Evolutionary conservation across 2,113 vertebrate genomes (phyloP).

Genomic region (Lipotes vexillifer): DNA sequence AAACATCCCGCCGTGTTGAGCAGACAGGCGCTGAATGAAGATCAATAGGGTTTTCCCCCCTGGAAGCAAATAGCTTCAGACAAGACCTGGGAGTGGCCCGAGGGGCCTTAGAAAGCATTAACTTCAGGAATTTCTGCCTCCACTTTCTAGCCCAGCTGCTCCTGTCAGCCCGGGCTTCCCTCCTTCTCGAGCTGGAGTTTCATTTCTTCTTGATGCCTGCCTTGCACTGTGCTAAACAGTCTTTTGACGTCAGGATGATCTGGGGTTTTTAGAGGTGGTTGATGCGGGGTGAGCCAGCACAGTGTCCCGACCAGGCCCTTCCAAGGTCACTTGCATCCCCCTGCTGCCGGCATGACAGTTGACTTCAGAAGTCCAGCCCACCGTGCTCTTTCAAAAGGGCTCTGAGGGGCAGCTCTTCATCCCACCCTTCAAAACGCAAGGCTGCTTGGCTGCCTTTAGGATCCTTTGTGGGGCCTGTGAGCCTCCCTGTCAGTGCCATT

Average conservation of each 20-base stretch:
- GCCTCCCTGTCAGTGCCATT: background rate
- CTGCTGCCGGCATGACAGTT: background rate
- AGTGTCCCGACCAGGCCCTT: background rate
- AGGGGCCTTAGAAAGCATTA: constrained; percentile 66
- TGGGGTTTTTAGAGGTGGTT: constrained; percentile 15
- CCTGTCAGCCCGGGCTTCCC: background rate
- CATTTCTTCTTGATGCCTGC: constrained; percentile 29
- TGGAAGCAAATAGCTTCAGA: constrained; percentile 82
- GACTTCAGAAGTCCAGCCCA: background rate
- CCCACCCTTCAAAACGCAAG: background rate
- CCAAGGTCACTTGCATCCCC: constrained; percentile 8
- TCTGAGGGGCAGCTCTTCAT: background rate
- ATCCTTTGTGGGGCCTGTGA: background rate
- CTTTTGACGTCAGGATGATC: constrained; percentile 28
- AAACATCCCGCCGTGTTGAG: constrained; percentile 62
- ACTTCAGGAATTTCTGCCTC: constrained; percentile 67
- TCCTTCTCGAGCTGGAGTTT: constrained; percentile 17
- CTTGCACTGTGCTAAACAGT: background rate
- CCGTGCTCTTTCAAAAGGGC: background rate
- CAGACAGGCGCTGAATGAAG: constrained; percentile 78
- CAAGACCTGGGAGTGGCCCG: constrained; percentile 79
- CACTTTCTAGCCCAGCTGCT: constrained; percentile 45
- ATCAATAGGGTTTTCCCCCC: constrained; percentile 77
- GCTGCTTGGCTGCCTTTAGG: background rate
- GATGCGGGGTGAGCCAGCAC: background rate